These are phyloP conservation scores for Callosobruchus maculatus DNA, from an alignment of 2,888 invertebrate genomes.

Conservation along the genomic window DNA sequence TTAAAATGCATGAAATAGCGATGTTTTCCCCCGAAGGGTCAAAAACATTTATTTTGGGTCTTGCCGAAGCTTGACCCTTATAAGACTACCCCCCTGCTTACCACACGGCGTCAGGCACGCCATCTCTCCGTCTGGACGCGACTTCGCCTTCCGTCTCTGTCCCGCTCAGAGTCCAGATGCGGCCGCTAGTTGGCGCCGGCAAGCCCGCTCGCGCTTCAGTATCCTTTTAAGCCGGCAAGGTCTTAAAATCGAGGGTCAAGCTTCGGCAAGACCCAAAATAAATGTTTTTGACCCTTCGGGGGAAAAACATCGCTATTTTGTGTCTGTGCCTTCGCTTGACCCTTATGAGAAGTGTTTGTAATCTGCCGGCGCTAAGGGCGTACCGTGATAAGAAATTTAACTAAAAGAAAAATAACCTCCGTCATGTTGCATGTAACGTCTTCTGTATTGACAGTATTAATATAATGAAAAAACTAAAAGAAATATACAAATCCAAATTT, in stretches of 20 bases:
- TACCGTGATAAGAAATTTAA: slow-evolving; percentile 3
- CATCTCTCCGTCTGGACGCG: not conserved
- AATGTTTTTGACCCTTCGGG: slow-evolving; percentile 9
- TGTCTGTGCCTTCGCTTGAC: slow-evolving; percentile 13
- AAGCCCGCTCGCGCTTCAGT: slow-evolving; percentile 1
- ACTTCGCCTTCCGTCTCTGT: not conserved
- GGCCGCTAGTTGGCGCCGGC: not conserved
- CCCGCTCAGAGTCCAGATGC: not conserved
- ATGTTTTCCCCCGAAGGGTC: too few relatives aligned
- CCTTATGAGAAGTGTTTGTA: slow-evolving; percentile 10
- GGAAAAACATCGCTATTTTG: slow-evolving; percentile 9
- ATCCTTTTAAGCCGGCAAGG: slow-evolving; percentile 4
- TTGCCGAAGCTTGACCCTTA: slow-evolving; percentile 12
- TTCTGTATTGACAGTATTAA: not conserved
- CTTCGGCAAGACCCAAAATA: slow-evolving; percentile 12
- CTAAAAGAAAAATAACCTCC: not conserved
- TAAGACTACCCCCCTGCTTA: not conserved
- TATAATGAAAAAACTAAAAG: not conserved
- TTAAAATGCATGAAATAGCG: too few relatives aligned
- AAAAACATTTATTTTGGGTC: slow-evolving; percentile 5
- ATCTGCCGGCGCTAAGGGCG: slow-evolving; percentile 8
- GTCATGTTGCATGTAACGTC: not conserved
- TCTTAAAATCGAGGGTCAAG: slow-evolving; percentile 6
- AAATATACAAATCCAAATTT: too few relatives aligned
- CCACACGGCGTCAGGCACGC: not conserved